Percentiles rank a stretch among this genome's conserved stretches.
phyloP scores from a whole-genome alignment of 2,797 vertebrate species.

The Macropodus opercularis region DNA sequence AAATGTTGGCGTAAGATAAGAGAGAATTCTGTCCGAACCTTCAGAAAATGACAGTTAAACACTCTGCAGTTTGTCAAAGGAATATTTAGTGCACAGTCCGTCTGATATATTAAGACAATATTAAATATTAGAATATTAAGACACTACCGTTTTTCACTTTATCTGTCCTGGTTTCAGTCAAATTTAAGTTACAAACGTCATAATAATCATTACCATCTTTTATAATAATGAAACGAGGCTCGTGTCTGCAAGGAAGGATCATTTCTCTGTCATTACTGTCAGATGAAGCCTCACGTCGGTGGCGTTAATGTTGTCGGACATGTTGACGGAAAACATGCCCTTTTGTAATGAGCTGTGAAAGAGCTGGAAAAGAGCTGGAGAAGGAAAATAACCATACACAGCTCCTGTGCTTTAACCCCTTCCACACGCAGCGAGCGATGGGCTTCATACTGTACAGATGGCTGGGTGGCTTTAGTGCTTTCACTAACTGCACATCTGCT shows the following conservation, averaged over 20 bases:
- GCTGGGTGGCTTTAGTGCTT: background rate
- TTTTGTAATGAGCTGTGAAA: conserved; percentile 1
- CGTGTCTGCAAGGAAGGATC: no score
- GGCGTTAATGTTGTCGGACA: conserved; percentile 9
- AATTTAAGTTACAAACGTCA: background rate
- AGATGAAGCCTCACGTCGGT: conserved; percentile 6
- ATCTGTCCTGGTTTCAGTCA: background rate
- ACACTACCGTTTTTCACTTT: conserved; percentile 3
- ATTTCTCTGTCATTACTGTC: background rate
- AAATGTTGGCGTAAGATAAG: no score
- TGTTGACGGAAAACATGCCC: background rate
- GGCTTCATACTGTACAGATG: no score
- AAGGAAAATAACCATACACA: background rate
- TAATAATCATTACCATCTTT: conserved; percentile 22
- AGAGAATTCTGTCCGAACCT: no score
- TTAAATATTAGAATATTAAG: no score
- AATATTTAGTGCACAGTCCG: no score
- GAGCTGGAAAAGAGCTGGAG: background rate
- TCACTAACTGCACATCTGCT: background rate
- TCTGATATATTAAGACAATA: no score
- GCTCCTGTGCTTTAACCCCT: background rate
- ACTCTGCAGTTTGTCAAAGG: no score
- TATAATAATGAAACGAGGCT: no score
- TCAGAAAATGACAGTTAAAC: no score
- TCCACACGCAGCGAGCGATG: background rate